Evolutionary conservation across 2,888 invertebrate genomes (phyloP).

Genomic region (Drosophila neutralis): DNA sequence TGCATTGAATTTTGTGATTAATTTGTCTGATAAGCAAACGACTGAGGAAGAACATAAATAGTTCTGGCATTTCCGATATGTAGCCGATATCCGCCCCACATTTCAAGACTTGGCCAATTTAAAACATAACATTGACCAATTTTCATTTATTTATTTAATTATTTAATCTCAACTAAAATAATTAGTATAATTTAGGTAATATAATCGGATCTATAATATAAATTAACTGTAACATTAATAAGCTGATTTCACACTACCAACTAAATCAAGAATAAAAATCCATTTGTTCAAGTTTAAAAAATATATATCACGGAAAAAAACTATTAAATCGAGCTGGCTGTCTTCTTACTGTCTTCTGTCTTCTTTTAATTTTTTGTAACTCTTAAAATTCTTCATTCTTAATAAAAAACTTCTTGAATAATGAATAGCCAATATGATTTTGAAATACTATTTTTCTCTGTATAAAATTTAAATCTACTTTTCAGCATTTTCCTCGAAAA

Average conservation of each 20-base stretch:
- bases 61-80: conserved; percentile 28
- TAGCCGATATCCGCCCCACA: background rate
- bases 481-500: background rate
- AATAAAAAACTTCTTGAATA: background rate
- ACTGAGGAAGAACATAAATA: background rate
- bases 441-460: background rate
- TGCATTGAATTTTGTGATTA: conserved; percentile 75
- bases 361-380: too few species aligned
- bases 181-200: too few species aligned
- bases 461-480: background rate
- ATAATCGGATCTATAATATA: too few species aligned
- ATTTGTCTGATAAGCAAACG: conserved; percentile 63
- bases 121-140: background rate
- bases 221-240: too few species aligned
- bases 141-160: background rate
- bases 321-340: background rate
- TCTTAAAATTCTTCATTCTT: background rate
- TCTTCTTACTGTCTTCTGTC: too few species aligned
- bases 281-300: background rate
- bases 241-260: background rate
- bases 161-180: too few species aligned
- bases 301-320: background rate
- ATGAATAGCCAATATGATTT: background rate
- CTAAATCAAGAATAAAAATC: background rate
- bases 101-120: background rate